phyloP scores from a whole-genome alignment of 1,140 invertebrate species.

The Euura saliciscinereae region DNA sequence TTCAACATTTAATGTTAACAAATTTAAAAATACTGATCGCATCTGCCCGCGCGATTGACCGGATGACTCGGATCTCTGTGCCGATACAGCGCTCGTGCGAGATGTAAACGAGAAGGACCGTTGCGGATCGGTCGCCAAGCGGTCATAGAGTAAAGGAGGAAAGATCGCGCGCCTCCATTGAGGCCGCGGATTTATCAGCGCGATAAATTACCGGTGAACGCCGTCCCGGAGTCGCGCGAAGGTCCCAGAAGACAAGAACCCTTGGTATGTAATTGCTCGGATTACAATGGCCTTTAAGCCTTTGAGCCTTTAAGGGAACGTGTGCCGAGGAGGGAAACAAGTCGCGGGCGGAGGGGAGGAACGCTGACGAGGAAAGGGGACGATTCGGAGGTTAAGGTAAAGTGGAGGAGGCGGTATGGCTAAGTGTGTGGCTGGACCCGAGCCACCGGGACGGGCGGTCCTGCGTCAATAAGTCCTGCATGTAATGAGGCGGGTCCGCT shows the following conservation, averaged over 20 bases:
- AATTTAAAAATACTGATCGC: neutral
- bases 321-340: neutral
- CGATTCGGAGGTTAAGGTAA: slow-evolving; percentile 9
- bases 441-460: slow-evolving; percentile 36
- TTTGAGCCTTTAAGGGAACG: slow-evolving; percentile 14
- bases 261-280: slow-evolving; percentile 7
- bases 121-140: neutral
- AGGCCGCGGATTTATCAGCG: neutral
- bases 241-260: slow-evolving; percentile 4
- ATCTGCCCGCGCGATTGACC: neutral
- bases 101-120: neutral
- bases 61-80: neutral
- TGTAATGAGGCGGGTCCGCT: slow-evolving; percentile 41
- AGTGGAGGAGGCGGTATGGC: neutral
- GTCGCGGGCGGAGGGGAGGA: slow-evolving; percentile 4
- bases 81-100: neutral
- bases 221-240: neutral
- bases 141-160: neutral
- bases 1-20: too few species aligned
- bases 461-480: slow-evolving; percentile 43
- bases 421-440: slow-evolving; percentile 10
- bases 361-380: slow-evolving; percentile 17
- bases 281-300: slow-evolving; percentile 4
- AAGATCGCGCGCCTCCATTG: neutral
- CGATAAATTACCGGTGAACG: slow-evolving; percentile 2